Percentiles rank a stretch among this genome's conserved stretches.
Conservation (phyloP, 2,113 vertebrate species). For the Crocuta crocuta region DNA sequence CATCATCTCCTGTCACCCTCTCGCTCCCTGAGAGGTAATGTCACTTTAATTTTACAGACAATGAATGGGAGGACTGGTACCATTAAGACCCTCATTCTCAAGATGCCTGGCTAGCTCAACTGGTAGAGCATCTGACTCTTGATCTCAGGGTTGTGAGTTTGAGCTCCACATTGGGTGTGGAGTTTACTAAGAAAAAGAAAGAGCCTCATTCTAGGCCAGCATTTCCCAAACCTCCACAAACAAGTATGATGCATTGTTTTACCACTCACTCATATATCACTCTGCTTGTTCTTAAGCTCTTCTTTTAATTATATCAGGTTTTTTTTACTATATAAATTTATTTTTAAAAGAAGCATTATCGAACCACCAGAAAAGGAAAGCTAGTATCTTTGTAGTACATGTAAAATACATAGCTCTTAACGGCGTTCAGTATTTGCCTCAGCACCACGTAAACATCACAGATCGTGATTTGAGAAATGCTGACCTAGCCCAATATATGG, state of each 20-base stretch:
- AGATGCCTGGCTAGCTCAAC: too few relatives aligned
- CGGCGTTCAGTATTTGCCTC: neutral
- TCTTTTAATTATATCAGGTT: neutral
- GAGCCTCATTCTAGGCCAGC: neutral
- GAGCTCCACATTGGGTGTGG: too few relatives aligned
- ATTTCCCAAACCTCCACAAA: neutral
- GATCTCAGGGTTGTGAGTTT: too few relatives aligned
- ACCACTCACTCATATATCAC: neutral
- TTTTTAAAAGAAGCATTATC: slow-evolving; percentile 11
- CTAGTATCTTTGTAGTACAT: neutral
- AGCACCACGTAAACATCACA: neutral
- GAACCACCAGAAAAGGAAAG: neutral
- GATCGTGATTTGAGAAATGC: neutral
- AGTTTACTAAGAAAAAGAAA: too few relatives aligned
- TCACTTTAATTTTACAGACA: neutral
- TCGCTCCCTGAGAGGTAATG: neutral
- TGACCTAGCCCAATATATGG: neutral
- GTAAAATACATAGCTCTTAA: neutral
- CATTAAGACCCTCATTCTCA: neutral
- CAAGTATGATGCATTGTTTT: neutral
- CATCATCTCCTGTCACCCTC: neutral
- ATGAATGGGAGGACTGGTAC: neutral
- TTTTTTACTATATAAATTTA: neutral
- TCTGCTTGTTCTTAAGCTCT: neutral
- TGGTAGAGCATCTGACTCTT: too few relatives aligned